Evolutionary conservation across 2,113 vertebrate species (phyloP), one percentile per base, ranked within the genome.

Genomic region (Hippocampus mohnikei): DNA sequence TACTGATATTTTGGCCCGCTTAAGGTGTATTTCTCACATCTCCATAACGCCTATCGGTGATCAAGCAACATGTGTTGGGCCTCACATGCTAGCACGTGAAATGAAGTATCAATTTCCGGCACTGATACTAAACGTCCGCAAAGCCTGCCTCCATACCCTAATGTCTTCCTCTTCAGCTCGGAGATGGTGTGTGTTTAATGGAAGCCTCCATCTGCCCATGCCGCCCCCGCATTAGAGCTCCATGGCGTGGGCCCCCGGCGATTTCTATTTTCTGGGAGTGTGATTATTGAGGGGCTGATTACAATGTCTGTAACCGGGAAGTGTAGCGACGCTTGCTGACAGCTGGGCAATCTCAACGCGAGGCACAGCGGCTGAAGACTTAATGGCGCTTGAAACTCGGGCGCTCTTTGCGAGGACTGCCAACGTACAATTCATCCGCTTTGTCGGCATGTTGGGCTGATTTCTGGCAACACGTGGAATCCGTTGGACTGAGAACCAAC

Each of bases 271-370:
- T 87, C 83, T 88, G 85, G 85, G 91, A 89, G 88, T 91, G 89
- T 93, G 91, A 93, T 92, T 92, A 91, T 90, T 88, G 84, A 77
- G 83, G 58, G 82, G 86, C 86, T 91, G 89, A 92, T 93, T 92
- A 90, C 89, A 85, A 88, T 82, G 91, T 90, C 91, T 88, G 86
- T 70, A 23, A 88, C 82, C 87, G 89, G 83, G 80, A 91, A 90
- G 90, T 87, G 87, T 85, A 88, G 87, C 85, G 70, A 74, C 78
- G 73, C 74, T 79, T 72, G 65, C 48, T 61, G 84, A 82, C 84
- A 82, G 85, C 90, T 88, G 90, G 91, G 85, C 87, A 88, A 82
- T 90, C 86, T 81, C 80, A 82, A 48, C 59, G 83, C 81, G 82
- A 88, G 87, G 86, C 82, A 81, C 88, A 88, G 80, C 81, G 83